Base-by-base conservation (phyloP, 2,113 vertebrate genomes). In the Urocynchramus pylzowi region DNA sequence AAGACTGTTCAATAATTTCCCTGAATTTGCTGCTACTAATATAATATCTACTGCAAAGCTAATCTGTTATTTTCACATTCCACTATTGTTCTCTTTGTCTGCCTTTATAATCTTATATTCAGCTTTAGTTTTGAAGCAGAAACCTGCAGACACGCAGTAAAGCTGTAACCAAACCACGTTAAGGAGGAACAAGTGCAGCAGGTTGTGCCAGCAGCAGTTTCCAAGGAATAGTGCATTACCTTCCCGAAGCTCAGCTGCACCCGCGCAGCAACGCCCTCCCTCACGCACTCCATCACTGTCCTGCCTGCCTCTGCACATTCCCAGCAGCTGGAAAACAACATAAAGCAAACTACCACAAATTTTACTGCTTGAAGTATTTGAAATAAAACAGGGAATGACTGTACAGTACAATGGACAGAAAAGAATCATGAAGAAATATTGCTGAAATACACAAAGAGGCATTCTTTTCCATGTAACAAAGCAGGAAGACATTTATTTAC, bases 401-500 rank as follows among this genome's bases (percentile, higher is more conserved):
- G 7, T 26, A 10, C 23, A 6, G 22, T 49, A 35, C 4, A 6
- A 11, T 5, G 13, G 31, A 50, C 0, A 1, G 50, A 57, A 80
- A 57, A 81, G 23, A 74, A 54, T 41, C 13, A 42, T 60, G 49
- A 37, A 45, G 28, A 85, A 75, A 63, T 84, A 74, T 17, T 59
- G 26, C 49, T 57, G 53, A 93, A 88, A 70, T 88, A 33, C 35
- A 35, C 12, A 11, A 7, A 67, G 42, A 65, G 4, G 17, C 19
- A 15, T 10, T 85, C 0, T 82, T 94, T 80, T 69, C 47, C 26
- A 21, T n/a, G 22, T 86, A 86, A 53, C 19, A 41, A 4, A 18
- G 8, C 30, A 30, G 60, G 33, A 71, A 63, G 41, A 30, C 47
- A 39, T 50, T 63, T 78, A 44, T 35, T 69, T 53, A 45, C 28